Base-by-base conservation (phyloP, 2,797 vertebrate species). In the Lepidocolaptes lacrymiger region DNA sequence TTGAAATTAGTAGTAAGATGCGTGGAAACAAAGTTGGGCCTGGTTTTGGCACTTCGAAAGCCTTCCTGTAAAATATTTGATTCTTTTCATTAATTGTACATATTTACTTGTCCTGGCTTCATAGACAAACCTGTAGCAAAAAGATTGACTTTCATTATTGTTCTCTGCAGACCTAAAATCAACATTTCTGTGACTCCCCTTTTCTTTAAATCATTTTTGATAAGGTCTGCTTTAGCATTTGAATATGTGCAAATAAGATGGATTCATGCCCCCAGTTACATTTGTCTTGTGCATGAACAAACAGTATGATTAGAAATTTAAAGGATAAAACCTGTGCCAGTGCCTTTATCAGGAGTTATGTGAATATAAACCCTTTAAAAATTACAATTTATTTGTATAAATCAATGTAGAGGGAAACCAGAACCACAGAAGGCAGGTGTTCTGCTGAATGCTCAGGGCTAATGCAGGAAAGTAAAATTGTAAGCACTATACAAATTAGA, bases 221-320 rank as follows among this genome's bases (percentile, higher is more conserved):
- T 87, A 80, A 78, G 73, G 46, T 85, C 85, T 81, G 19, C 41
- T 91, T 81, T 73, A 81, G 55, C 44, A 71, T 95, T 86, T 91
- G 76, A 87, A 64, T 88, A 46, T 87, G 77, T 77, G 67, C 77
- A 93, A 90, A 96, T 93, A 85, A 82, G 76, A 71, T 67, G 58
- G n/a, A 85, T 93, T 91, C 58, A 12, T 94, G 91, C 44, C 89
- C 85, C 28, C 59, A 90, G 34, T 95, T 95, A 79, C n/a, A 64
- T 86, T 91, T 79, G 24, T 77, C 55, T 73, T 71, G 28, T 58
- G 74, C 16, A 6, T 44, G 95, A 76, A 73, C 66, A 91, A 92
- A 86, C 66, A 92, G n/a, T 54, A 77, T 36, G 34, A 87, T 67
- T 87, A 79, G 77, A 88, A 95, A 92, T 83, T 61, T 79, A 90